Base-by-base conservation (phyloP, 2,797 vertebrate genomes). In the Lycodopsis pacificus region DNA sequence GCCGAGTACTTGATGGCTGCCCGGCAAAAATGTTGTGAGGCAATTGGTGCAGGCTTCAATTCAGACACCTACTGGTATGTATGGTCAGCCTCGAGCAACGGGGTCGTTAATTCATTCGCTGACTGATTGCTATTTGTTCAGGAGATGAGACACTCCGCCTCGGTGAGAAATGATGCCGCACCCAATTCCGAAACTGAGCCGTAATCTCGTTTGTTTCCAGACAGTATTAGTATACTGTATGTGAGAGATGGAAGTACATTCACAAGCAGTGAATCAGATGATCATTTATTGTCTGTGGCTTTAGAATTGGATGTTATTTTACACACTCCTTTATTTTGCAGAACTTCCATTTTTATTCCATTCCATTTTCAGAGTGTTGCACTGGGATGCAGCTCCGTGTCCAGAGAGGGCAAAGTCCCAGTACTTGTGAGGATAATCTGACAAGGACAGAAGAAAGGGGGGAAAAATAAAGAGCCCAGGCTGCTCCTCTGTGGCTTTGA, bases 51-150 rank as follows among this genome's bases (percentile, higher is more conserved):
- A 58, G 49, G 72, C 51, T 63, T 78, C 56, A 73, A 73, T 80
- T 81, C 54, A 65, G 59, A 81, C 69, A 19, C 68, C 59, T 48
- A 51, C 48, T 42, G 42, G 65, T 58, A 22, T 82, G 32, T 61
- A 64, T 36, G 65, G 54, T 73, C 75, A 72, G 27, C 53, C 30
- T 58, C 2, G 0, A 66, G 67, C 4, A 40, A 36, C 46, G 1
- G 30, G 53, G 25, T 66, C 53, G 63, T 75, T 78, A 64, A 84
- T 82, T 78, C 4, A 75, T 79, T 73, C 25, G 25, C 42, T 72
- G 76, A 80, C 64, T 64, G 65, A 85, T 83, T 48, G 48, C 63
- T 17, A 54, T 84, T 80, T 64, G 73, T 74, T 65, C 53, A 56
- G 63, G 42, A 71, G 71, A 25, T 81, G 58, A 81, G 67, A 74